These are phyloP conservation scores for Zoanthus sociatus DNA, from an alignment of 92 coral and sea anemone genomes.

Conservation along the genomic window DNA sequence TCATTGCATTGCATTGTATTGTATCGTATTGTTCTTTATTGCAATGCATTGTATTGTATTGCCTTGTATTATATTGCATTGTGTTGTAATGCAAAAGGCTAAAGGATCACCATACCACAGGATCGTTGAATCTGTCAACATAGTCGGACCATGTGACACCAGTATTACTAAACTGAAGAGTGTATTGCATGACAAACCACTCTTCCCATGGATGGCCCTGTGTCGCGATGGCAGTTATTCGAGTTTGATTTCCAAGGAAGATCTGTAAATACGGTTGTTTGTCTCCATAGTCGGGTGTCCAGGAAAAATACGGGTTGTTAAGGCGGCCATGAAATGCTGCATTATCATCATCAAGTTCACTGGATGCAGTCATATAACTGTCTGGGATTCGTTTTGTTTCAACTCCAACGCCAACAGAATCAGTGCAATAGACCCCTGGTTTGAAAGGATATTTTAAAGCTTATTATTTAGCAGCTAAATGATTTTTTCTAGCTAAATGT, in stretches of 20 bases:
- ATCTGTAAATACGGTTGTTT: constrained; percentile 65
- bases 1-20: no score
- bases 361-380: constrained; percentile 55
- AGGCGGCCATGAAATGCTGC: constrained; percentile 63
- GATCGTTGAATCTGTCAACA: constrained; percentile 56
- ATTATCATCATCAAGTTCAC: constrained; percentile 50
- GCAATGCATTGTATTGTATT: background rate
- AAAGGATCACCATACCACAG: constrained; percentile 51
- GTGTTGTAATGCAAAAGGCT: no score
- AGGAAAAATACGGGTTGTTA: constrained; percentile 57
- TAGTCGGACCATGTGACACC: constrained; percentile 67
- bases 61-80: background rate
- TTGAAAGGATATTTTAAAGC: background rate
- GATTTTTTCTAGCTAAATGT: no score
- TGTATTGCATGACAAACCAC: constrained; percentile 63
- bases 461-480: background rate
- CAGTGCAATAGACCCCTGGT: constrained; percentile 55
- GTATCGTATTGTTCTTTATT: no score
- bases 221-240: constrained; percentile 66
- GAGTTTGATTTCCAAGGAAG: constrained; percentile 73
- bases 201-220: constrained; percentile 80
- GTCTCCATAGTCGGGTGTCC: constrained; percentile 60
- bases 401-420: constrained; percentile 67
- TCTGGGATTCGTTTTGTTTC: constrained; percentile 63
- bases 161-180: constrained; percentile 62